Base-by-base conservation (phyloP, 2,888 invertebrate species). In the Xestia c-nigrum region DNA sequence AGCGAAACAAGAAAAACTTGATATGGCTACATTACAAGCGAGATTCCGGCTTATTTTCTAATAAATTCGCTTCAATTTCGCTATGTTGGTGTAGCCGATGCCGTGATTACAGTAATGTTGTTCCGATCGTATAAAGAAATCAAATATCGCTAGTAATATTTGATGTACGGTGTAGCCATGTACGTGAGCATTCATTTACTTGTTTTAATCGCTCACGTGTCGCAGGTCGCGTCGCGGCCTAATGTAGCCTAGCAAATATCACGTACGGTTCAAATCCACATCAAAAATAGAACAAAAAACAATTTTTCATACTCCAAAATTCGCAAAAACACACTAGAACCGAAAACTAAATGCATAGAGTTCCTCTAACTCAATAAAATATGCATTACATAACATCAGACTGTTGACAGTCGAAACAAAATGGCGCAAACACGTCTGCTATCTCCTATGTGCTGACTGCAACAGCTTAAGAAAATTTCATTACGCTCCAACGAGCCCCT, bases 381-480 rank as follows among this genome's bases (percentile, higher is more conserved):
- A 85, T 85, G 83, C 85, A 83, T 83, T 76, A 75, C 68, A 67
- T 78, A 24, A 73, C 80, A 70, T 74, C 66, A 70, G 72, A 81
- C 31, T 80, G 85, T 80, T 85, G 74, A 80, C 80, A 63, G 57
- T 66, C 40, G 77, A 75, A 72, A 82, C 74, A 79, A 64, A 64
- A 79, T 38, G 5, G 43, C 16, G 40, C 61, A 24, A 72, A 24
- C 38, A 71, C 64, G 31, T 68, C 50, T 57, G 64, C 55, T 74
- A 79, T 76, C 82, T 52, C 52, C 2, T 38, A 40, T 74, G 43
- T 64, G 65, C 85, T 72, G 72, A 73, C 72, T 72, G 71, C 43
- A 31, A 61, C 57, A 80, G 85, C 85, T 85, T 85, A 85, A 85
- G 85, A 78, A 83, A 78, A 83, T 85, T 76, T 85, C 76, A 85